phyloP scores from a whole-genome alignment of 2,113 vertebrate genomes.

The Vireo altiloquus region DNA sequence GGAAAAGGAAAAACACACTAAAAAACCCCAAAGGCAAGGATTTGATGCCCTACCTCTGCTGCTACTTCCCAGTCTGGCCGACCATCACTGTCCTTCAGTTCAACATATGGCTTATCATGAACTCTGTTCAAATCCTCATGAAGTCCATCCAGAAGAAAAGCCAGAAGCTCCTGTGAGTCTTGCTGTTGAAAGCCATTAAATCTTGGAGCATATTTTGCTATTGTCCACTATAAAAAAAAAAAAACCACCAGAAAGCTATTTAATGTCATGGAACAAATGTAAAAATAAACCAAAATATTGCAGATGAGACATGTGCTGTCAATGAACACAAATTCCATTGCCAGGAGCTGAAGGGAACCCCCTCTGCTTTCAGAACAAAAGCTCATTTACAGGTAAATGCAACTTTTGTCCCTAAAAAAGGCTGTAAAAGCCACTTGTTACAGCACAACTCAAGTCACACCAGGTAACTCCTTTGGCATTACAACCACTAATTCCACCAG shows the following conservation, averaged over 20 bases:
- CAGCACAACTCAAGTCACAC: background rate
- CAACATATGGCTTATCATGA: constrained; percentile 96
- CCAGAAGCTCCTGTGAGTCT: constrained; percentile 96
- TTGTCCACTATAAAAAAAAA: constrained; percentile 84
- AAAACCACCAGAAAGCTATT: background rate
- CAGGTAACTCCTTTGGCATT: background rate
- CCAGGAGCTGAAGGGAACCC: background rate
- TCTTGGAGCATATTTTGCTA: constrained; percentile 97
- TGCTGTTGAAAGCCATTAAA: constrained; percentile 99
- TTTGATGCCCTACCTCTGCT: constrained; percentile 80
- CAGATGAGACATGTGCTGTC: background rate
- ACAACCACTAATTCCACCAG: background rate
- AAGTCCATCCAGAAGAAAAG: constrained; percentile 96
- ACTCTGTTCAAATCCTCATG: constrained; percentile 97
- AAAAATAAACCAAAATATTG: background rate
- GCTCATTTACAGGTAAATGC: background rate
- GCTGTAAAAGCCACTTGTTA: background rate
- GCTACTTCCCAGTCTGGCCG: constrained; percentile 96
- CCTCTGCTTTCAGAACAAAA: background rate
- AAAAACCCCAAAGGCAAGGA: rapidly evolving
- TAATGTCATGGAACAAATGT: background rate
- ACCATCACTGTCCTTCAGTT: constrained; percentile 94
- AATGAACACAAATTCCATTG: background rate
- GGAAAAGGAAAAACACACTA: background rate
- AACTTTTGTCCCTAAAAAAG: background rate